Conservation (phyloP, 2,888 invertebrate genomes). For the Megaustenia siamemsis region DNA sequence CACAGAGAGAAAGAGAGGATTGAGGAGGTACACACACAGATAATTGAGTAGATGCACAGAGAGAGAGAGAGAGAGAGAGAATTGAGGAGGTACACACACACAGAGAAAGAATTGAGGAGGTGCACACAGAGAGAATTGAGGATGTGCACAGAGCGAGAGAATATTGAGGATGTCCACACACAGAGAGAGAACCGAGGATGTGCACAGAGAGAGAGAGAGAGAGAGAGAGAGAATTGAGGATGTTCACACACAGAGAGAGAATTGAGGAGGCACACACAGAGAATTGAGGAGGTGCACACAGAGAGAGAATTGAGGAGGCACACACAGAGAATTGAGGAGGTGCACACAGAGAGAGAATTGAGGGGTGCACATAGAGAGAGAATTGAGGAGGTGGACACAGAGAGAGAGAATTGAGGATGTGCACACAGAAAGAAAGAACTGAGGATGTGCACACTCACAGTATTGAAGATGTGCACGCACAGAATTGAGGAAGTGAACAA, state of each 20-base stretch:
- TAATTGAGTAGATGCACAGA: background rate
- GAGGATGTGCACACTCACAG: background rate
- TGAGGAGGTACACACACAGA: too few relatives aligned
- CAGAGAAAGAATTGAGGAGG: too few relatives aligned
- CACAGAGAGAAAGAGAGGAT: too few relatives aligned
- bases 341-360: background rate
- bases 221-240: constrained; percentile 21
- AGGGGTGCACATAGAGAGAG: background rate
- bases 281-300: background rate
- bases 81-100: too few relatives aligned
- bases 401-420: background rate
- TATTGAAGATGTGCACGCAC: background rate
- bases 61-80: constrained; percentile 29
- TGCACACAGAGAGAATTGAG: background rate
- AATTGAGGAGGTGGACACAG: background rate
- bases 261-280: background rate
- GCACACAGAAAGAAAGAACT: background rate
- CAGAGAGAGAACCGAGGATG: background rate
- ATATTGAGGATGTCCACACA: background rate
- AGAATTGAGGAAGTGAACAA: too few relatives aligned
- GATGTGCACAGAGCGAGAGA: constrained; percentile 7
- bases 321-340: background rate
- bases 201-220: constrained; percentile 29
- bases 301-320: background rate
- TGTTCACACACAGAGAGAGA: background rate